Percentiles rank a stretch among this genome's conserved stretches.
phyloP scores from a whole-genome alignment of 1,140 invertebrate genomes.

The Sycophaga agraensis region DNA sequence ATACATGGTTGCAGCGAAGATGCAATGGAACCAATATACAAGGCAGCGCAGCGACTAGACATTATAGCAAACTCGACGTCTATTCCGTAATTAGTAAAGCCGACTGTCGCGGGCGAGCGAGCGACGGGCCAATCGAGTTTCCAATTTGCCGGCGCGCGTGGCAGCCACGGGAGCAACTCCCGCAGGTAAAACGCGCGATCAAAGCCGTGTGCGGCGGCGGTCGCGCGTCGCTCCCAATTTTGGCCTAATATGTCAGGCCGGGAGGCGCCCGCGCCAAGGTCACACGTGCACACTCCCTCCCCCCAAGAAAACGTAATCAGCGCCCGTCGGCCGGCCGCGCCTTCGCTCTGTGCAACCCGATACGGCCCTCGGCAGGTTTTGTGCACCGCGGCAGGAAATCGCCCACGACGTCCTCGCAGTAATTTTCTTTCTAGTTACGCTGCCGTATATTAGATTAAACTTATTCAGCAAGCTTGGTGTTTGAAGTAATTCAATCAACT shows the following conservation, averaged over 20 bases:
- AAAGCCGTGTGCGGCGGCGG: constrained; percentile 25
- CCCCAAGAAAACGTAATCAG: constrained; percentile 5
- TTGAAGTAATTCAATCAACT: no score
- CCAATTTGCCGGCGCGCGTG: constrained; percentile 3
- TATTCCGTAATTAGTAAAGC: neutral
- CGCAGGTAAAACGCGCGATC: constrained; percentile 41
- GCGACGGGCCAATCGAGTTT: constrained; percentile 8
- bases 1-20: no score
- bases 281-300: neutral
- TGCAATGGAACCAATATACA: no score
- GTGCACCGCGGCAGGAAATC: no score
- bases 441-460: no score
- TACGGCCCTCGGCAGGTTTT: no score
- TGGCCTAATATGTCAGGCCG: no score
- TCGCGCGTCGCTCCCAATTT: neutral
- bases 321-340: neutral
- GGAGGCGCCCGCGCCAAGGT: constrained; percentile 42
- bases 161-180: constrained; percentile 17
- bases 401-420: no score
- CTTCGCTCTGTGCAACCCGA: neutral
- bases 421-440: no score
- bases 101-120: neutral
- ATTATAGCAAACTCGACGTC: neutral
- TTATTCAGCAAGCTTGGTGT: no score
- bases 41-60: no score